These are phyloP conservation scores for Myopa testacea DNA, from an alignment of 2,888 invertebrate species.

Conservation along the genomic window DNA sequence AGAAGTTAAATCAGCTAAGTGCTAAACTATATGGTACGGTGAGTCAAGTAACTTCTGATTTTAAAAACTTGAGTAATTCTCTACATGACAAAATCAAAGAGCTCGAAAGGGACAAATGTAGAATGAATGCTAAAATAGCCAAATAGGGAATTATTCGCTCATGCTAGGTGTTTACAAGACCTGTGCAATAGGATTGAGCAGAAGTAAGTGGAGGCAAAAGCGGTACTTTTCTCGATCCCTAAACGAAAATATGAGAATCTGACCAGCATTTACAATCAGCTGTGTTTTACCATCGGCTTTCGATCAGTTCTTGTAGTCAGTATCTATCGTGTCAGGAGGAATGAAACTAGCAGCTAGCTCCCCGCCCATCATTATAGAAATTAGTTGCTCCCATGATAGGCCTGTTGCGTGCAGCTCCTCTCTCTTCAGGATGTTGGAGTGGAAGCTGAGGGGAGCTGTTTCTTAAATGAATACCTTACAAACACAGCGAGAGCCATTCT, in stretches of 20 bases:
- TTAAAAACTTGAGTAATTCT: too few relatives aligned
- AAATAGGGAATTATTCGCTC: background rate
- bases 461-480: background rate
- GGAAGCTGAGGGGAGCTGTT: background rate
- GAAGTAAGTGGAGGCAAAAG: background rate
- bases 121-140: background rate
- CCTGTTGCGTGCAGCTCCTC: background rate
- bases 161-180: background rate
- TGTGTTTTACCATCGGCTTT: background rate
- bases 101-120: background rate
- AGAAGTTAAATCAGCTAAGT: background rate
- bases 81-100: background rate
- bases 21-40: too few relatives aligned
- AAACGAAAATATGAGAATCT: background rate
- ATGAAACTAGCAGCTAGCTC: too few relatives aligned
- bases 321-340: too few relatives aligned
- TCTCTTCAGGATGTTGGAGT: background rate
- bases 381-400: background rate
- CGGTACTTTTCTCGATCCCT: too few relatives aligned
- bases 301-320: background rate
- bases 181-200: background rate
- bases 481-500: background rate
- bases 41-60: too few relatives aligned
- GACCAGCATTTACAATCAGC: background rate
- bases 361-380: background rate